These are phyloP conservation scores for Corythornis cristatus DNA, from an alignment of 2,113 vertebrate genomes.

Conservation along the genomic window DNA sequence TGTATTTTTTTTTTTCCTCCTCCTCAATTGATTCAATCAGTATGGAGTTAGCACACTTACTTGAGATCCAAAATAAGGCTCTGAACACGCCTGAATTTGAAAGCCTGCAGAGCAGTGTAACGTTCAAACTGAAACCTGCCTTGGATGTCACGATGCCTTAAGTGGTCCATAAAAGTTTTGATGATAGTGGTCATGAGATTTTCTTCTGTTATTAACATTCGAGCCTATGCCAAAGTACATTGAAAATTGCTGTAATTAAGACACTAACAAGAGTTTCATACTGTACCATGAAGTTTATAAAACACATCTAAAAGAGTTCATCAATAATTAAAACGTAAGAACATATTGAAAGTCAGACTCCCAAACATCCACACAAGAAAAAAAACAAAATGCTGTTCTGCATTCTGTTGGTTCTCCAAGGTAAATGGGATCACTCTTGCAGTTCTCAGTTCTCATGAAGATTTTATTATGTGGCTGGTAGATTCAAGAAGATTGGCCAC, in stretches of 20 bases:
- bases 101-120: conserved; percentile 94
- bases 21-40: not conserved
- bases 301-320: not conserved
- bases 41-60: conserved; percentile 73
- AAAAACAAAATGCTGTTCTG: not conserved
- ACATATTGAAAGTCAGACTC: not conserved
- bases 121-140: conserved; percentile 97
- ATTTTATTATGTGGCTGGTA: not conserved
- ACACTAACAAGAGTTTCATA: not conserved
- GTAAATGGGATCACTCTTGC: not conserved
- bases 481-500: not conserved
- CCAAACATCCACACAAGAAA: not conserved
- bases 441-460: not conserved
- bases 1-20: not conserved
- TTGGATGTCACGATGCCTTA: conserved; percentile 90
- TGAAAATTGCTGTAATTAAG: conserved; percentile 27
- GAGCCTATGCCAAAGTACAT: conserved; percentile 82
- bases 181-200: conserved; percentile 96
- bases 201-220: conserved; percentile 95
- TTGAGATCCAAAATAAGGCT: conserved; percentile 96
- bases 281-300: not conserved
- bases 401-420: not conserved
- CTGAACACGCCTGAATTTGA: conserved; percentile 95
- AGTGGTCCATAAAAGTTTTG: conserved; percentile 93
- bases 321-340: not conserved